Evolutionary conservation across 2,113 vertebrate species (phyloP), one percentile per base, ranked within the genome.

Genomic region (Austrofundulus limnaeus): DNA sequence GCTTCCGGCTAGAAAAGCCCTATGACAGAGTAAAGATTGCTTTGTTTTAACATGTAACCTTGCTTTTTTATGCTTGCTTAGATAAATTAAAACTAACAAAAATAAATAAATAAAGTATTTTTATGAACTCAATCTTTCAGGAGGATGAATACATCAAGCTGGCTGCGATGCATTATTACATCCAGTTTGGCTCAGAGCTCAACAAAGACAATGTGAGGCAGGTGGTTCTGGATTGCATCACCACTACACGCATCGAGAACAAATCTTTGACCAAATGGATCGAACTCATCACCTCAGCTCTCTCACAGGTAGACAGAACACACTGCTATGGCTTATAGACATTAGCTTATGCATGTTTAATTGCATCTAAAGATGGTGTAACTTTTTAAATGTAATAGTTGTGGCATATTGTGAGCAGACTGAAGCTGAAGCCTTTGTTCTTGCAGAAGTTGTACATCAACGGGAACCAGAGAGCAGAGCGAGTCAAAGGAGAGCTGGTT

Each of bases 71-170:
- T 34, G 3, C 7, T 28, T 28, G 25, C 25, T 4, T 28, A 3
- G 25, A 28, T 28, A 28, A 28, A 7, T 28, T 34, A 23, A 41
- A 55, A 16, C 6, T 9, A 34, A 2, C n/a, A n/a, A n/a, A n/a
- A n/a, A n/a, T n/a, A n/a, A n/a, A n/a, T n/a, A n/a, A n/a, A n/a
- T n/a, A n/a, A n/a, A n/a, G n/a, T n/a, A n/a, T n/a, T n/a, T n/a
- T n/a, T n/a, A n/a, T n/a, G n/a, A n/a, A n/a, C n/a, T n/a, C n/a
- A n/a, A n/a, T n/a, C 79, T 53, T 61, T 53, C 70, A 99, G 96
- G 95, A 97, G 55, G 92, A 96, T 48, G 94, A 95, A 7, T 91
- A 95, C 34, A 88, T 96, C 65, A 86, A 94, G 49, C 74, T 99
- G 50, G 93, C 94, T 55, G 93, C 92, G 10, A 92, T 81, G 85